phyloP scores from a whole-genome alignment of 2,888 invertebrate genomes.

The Geotrupes spiniger region DNA sequence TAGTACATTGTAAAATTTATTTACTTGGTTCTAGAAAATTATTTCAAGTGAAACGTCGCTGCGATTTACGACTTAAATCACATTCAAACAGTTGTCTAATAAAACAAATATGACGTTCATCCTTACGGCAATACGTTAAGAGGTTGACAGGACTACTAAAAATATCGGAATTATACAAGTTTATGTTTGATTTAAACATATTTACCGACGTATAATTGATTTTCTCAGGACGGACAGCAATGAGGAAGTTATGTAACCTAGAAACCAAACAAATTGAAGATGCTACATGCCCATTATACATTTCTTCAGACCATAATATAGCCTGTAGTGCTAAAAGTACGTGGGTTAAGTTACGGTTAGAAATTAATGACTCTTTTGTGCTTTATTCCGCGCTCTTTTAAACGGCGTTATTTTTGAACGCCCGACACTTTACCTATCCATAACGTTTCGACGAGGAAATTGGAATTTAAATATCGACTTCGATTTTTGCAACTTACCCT shows the following conservation, averaged over 20 bases:
- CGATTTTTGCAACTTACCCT: too few species aligned
- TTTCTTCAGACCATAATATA: conserved; percentile 2
- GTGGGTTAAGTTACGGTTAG: conserved; percentile 8
- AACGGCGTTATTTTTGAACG: not conserved
- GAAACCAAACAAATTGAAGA: conserved; percentile 4
- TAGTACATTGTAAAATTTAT: too few species aligned
- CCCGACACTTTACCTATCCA: not conserved
- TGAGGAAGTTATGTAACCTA: conserved; percentile 6
- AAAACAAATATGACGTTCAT: too few species aligned
- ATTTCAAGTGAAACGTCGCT: too few species aligned
- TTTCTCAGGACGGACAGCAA: not conserved
- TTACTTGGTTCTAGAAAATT: too few species aligned
- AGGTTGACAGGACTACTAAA: too few species aligned
- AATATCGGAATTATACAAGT: too few species aligned
- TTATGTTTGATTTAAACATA: too few species aligned
- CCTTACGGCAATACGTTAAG: too few species aligned
- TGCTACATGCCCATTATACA: conserved; percentile 4
- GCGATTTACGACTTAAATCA: too few species aligned
- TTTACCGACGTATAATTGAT: too few species aligned
- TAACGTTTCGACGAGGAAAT: not conserved
- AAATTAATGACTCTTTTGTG: conserved; percentile 5
- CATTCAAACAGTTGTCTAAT: too few species aligned
- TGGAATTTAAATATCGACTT: not conserved
- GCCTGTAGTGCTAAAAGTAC: conserved; percentile 7
- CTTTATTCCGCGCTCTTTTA: conserved; percentile 1